Percentiles rank a stretch among this genome's conserved stretches.
Evolutionary conservation across 30 jellyfish, hydroid and myxozoan genomes (phyloP).

Genomic region (Catostylus mosaicus): DNA sequence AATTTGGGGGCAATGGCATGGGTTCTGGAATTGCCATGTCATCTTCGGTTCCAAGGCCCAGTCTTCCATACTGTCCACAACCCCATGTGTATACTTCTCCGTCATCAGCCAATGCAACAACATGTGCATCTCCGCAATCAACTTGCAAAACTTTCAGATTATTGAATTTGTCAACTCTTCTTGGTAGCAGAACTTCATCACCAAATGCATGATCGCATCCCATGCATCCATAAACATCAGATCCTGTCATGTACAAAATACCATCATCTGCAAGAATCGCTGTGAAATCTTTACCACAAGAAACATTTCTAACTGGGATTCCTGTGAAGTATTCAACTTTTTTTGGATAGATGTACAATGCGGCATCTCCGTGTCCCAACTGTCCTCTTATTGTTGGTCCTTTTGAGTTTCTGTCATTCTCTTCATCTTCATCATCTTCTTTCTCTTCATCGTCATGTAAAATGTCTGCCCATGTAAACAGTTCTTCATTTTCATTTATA

Average conservation of each 20-base stretch:
- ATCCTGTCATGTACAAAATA: constrained; percentile 78
- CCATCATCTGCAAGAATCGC: constrained; percentile 76
- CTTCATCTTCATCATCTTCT: constrained; percentile 15
- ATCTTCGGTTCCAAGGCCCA: constrained; percentile 87
- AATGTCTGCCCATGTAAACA: constrained; percentile 97
- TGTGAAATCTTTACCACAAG: constrained; percentile 94
- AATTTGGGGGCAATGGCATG: constrained; percentile 75
- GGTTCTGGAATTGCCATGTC: constrained; percentile 76
- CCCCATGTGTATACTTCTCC: constrained; percentile 94
- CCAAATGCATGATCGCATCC: constrained; percentile 76
- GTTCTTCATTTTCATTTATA: constrained; percentile 81
- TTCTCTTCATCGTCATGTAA: constrained; percentile 63
- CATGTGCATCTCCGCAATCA: constrained; percentile 92
- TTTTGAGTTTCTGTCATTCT: constrained; percentile 18
- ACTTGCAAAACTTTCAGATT: constrained; percentile 54
- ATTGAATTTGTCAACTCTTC: constrained; percentile 59
- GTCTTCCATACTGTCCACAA: constrained; percentile 87
- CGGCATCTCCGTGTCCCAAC: constrained; percentile 87
- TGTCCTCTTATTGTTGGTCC: constrained; percentile 77
- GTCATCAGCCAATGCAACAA: constrained; percentile 81
- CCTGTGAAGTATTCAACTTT: constrained; percentile 80
- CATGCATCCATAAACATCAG: constrained; percentile 82
- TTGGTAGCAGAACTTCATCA: constrained; percentile 77
- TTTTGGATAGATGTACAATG: constrained; percentile 89
- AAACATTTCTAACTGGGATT: constrained; percentile 83